These are phyloP conservation scores for Formicarius rufipectus DNA, from an alignment of 2,113 vertebrate species.

Conservation along the genomic window DNA sequence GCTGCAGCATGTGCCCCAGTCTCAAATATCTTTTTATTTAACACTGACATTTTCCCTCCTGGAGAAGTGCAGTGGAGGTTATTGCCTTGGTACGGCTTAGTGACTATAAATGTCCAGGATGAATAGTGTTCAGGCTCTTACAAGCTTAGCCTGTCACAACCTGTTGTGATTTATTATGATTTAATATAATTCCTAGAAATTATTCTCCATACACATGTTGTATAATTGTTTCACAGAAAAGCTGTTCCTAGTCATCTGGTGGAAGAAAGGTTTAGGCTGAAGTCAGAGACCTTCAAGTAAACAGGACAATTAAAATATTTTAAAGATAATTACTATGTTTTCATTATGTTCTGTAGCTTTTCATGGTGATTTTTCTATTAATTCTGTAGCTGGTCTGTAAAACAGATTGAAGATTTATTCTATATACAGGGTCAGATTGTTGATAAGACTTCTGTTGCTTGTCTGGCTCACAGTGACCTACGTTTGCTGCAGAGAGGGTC, in stretches of 20 bases:
- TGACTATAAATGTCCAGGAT: background rate
- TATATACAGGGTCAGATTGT: background rate
- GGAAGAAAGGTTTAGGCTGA: background rate
- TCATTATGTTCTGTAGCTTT: background rate
- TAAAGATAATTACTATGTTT: background rate
- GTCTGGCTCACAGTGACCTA: background rate
- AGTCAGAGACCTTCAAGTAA: background rate
- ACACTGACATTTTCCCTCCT: background rate
- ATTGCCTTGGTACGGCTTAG: background rate
- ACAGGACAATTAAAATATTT: background rate
- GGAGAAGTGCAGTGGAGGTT: background rate
- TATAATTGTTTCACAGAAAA: background rate
- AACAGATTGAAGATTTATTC: background rate
- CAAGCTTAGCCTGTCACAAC: background rate
- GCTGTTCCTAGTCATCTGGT: background rate
- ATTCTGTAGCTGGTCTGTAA: background rate
- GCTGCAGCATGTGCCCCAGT: background rate
- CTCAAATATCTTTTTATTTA: background rate
- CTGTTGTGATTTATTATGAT: slow-evolving; percentile 6
- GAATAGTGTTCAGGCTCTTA: background rate
- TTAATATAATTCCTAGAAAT: slow-evolving; percentile 33
- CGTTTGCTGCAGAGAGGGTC: background rate
- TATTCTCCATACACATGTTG: background rate
- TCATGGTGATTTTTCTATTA: background rate
- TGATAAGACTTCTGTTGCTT: background rate